Percentiles rank a stretch among this genome's conserved stretches.
Evolutionary conservation across 2,888 invertebrate genomes (phyloP).

Genomic region (Patella ulyssiponensis): DNA sequence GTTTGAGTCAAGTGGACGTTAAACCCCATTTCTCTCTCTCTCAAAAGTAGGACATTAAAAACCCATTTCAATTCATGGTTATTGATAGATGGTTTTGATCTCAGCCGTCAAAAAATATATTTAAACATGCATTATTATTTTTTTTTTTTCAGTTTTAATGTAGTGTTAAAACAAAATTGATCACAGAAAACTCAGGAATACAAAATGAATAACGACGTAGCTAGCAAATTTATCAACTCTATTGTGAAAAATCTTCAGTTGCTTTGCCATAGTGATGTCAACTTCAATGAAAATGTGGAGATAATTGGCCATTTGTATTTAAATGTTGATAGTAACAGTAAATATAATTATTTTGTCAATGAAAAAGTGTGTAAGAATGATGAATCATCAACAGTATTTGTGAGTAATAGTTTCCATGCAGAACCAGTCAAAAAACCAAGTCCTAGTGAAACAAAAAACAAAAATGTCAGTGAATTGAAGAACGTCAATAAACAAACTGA

Average conservation of each 20-base stretch:
- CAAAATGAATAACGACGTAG: constrained; percentile 39
- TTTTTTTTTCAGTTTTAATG: no score
- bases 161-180: no score
- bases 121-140: no score
- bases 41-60: no score
- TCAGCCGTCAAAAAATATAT: no score
- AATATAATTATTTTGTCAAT: constrained; percentile 40
- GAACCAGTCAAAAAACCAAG: neutral
- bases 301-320: constrained; percentile 41
- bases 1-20: no score
- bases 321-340: constrained; percentile 38
- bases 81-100: no score
- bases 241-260: constrained; percentile 39
- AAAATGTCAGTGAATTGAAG: no score
- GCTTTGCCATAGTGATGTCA: constrained; percentile 41
- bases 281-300: constrained; percentile 41
- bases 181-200: neutral
- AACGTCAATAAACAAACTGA: no score
- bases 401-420: constrained; percentile 43
- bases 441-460: neutral
- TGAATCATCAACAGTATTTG: constrained; percentile 38
- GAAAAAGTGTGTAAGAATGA: constrained; percentile 44
- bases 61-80: no score
- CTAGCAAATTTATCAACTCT: constrained; percentile 40
- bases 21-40: no score